Percentiles rank a stretch among this genome's conserved stretches.
Evolutionary conservation across 2,113 vertebrate genomes (phyloP).

Genomic region (Cheilinus undulatus): DNA sequence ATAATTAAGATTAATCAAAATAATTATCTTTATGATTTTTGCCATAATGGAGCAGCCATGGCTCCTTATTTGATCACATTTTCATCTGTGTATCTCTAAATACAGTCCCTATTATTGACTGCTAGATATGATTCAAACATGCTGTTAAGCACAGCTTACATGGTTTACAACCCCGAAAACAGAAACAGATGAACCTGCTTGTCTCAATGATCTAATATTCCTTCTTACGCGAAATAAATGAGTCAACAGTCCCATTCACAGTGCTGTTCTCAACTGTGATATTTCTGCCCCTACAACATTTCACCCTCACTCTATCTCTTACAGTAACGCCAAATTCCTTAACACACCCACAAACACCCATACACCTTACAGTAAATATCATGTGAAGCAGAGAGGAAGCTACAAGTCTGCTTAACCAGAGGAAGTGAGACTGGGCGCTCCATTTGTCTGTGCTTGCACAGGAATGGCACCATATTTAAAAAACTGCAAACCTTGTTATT

Average conservation of each 20-base stretch:
- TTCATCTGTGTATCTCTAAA: not conserved
- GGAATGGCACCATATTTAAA: slow-evolving; percentile 43
- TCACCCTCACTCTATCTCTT: not conserved
- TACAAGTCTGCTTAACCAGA: slow-evolving; percentile 15
- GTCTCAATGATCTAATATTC: not conserved
- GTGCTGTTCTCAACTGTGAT: no score
- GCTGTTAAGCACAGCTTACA: not conserved
- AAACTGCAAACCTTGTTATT: slow-evolving; percentile 54
- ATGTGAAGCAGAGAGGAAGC: slow-evolving; percentile 2
- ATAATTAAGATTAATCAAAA: no score
- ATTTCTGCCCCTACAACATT: no score
- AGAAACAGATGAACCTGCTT: not conserved
- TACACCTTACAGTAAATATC: not conserved
- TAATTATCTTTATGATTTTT: no score
- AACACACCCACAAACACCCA: slow-evolving; percentile 8
- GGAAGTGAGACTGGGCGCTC: slow-evolving; percentile 48
- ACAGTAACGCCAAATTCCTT: not conserved
- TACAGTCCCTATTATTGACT: not conserved
- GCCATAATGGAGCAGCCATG: no score
- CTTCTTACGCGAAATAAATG: slow-evolving; percentile 29
- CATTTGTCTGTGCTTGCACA: slow-evolving; percentile 26
- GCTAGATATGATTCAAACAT: not conserved
- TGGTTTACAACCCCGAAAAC: slow-evolving; percentile 4
- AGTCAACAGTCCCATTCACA: no score
- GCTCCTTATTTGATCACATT: not conserved